phyloP scores from a whole-genome alignment of 1,140 invertebrate genomes.

The Tetraneura akinire region DNA sequence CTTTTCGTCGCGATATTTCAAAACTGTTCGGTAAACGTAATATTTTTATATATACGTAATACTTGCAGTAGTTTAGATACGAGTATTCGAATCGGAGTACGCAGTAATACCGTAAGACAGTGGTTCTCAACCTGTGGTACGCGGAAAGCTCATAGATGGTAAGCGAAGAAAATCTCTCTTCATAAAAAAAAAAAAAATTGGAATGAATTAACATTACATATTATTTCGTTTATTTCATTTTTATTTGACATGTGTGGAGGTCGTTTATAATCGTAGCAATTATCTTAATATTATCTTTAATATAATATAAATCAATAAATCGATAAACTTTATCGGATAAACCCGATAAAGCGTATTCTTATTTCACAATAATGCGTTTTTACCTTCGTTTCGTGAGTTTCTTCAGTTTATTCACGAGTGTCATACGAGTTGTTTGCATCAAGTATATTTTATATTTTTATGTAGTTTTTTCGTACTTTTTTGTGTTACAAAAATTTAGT shows the following conservation, averaged over 20 bases:
- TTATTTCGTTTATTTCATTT: too few relatives aligned
- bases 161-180: too few relatives aligned
- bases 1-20: too few relatives aligned
- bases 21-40: too few relatives aligned
- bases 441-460: constrained; percentile 30
- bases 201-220: constrained; percentile 29
- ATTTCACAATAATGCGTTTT: constrained; percentile 21
- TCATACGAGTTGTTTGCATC: constrained; percentile 8
- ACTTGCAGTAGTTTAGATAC: too few relatives aligned
- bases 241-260: constrained; percentile 24
- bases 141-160: too few relatives aligned
- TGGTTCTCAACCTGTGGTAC: too few relatives aligned
- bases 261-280: constrained; percentile 18
- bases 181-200: too few relatives aligned
- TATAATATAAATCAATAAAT: constrained; percentile 32
- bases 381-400: constrained; percentile 26
- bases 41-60: too few relatives aligned
- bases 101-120: too few relatives aligned
- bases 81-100: too few relatives aligned
- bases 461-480: constrained; percentile 23
- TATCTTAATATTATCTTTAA: constrained; percentile 16
- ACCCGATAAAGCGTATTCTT: too few relatives aligned
- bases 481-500: constrained; percentile 14
- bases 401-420: constrained; percentile 23
- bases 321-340: constrained; percentile 24